Evolutionary conservation across 2,888 invertebrate genomes (phyloP).

Genomic region (Girardia tigrina): DNA sequence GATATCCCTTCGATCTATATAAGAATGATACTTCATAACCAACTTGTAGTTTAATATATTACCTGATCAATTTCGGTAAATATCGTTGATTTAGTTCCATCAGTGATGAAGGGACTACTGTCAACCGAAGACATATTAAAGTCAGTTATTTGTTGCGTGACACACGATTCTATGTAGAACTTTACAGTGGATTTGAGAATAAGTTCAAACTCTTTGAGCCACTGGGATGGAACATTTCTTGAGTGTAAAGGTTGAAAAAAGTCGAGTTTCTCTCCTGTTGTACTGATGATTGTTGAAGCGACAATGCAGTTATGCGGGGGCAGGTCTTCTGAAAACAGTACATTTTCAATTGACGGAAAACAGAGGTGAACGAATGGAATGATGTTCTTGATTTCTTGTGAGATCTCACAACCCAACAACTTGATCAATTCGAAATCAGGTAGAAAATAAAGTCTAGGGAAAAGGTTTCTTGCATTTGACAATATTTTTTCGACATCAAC

Average conservation of each 20-base stretch:
- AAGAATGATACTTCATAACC: not conserved
- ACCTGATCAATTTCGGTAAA: not conserved
- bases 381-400: not conserved
- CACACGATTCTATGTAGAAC: slow-evolving; percentile 2
- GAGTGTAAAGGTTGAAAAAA: not conserved
- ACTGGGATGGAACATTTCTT: not conserved
- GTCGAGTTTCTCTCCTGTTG: not conserved
- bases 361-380: not conserved
- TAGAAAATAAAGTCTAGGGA: not conserved
- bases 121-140: not conserved
- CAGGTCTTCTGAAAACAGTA: not conserved
- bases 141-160: not conserved
- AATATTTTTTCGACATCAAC: not conserved
- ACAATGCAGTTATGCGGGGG: not conserved
- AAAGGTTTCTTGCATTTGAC: not conserved
- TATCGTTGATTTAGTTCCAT: not conserved
- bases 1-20: not conserved
- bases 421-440: not conserved
- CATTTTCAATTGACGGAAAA: not conserved
- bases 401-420: not conserved
- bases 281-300: not conserved
- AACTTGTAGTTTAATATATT: not conserved
- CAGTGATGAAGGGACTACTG: not conserved
- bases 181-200: not conserved
- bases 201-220: not conserved